These are phyloP conservation scores for Henricia sp. DNA, from an alignment of 53 echinoderm and acorn worm genomes.

Conservation along the genomic window DNA sequence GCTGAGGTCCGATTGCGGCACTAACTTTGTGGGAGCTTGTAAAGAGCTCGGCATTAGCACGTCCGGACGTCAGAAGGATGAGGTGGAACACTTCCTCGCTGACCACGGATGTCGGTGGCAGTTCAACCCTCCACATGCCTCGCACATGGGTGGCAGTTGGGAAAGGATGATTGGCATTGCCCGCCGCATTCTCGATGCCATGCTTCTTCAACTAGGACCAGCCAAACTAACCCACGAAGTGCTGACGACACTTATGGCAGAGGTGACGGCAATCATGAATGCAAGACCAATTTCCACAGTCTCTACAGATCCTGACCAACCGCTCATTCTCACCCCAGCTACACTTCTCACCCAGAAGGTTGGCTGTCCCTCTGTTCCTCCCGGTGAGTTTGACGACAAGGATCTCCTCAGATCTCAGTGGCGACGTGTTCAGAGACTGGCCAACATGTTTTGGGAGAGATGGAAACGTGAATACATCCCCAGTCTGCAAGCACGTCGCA, in stretches of 20 bases:
- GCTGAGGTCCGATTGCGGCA: conserved; percentile 55
- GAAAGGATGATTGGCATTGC: conserved; percentile 55
- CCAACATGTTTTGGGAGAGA: conserved; percentile 22
- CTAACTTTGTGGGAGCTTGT: conserved; percentile 53
- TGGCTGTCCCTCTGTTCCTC: not conserved
- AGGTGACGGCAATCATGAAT: conserved; percentile 40
- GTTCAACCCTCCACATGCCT: conserved; percentile 60
- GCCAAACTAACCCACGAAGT: conserved; percentile 30
- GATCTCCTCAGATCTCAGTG: conserved; percentile 9
- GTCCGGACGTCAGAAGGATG: too few species aligned
- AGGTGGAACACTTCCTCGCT: too few species aligned
- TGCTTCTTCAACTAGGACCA: conserved; percentile 36
- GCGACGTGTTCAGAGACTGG: conserved; percentile 12
- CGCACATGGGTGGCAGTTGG: conserved; percentile 68
- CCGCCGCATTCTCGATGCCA: conserved; percentile 27
- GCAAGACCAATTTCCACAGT: conserved; percentile 34
- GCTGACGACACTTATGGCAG: conserved; percentile 37
- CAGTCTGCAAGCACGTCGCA: conserved; percentile 1
- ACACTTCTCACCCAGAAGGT: conserved; percentile 43
- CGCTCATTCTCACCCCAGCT: conserved; percentile 8
- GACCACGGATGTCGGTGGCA: conserved; percentile 36
- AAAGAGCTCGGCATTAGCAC: conserved; percentile 21
- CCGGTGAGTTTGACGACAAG: conserved; percentile 5
- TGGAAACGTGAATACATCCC: conserved; percentile 24
- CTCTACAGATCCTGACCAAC: conserved; percentile 30